Percentiles rank a stretch among this genome's conserved stretches.
Evolutionary conservation across 37 sponge, comb jelly and placozoan species (phyloP).

Genomic region (Cladorhizidae sp.): DNA sequence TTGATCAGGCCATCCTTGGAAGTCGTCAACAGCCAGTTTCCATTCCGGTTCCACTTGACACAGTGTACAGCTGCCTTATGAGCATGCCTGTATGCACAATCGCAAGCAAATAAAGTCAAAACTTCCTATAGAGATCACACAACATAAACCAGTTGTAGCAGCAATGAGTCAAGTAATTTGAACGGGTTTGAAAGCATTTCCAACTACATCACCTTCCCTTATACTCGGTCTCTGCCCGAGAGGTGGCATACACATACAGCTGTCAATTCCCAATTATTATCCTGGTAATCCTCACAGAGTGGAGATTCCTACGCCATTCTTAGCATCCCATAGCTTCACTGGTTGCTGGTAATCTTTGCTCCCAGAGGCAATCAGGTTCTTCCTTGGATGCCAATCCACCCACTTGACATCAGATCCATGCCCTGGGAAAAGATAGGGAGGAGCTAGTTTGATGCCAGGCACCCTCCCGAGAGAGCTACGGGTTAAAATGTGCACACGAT

Average conservation of each 20-base stretch:
- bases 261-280: no score
- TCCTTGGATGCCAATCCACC: slow-evolving; percentile 95
- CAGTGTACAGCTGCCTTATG: slow-evolving; percentile 90
- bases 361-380: slow-evolving; percentile 87
- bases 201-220: no score
- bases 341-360: slow-evolving; percentile 97
- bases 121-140: no score
- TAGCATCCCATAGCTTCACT: slow-evolving; percentile 96
- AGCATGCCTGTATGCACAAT: slow-evolving; percentile 73
- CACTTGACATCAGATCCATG: slow-evolving; percentile 97
- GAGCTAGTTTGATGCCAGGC: not conserved
- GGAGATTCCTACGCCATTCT: slow-evolving; percentile 78
- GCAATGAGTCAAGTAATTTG: no score
- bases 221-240: no score
- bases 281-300: slow-evolving; percentile 69
- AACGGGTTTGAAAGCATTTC: no score
- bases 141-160: no score
- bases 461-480: no score
- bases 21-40: slow-evolving; percentile 93
- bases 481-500: not conserved
- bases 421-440: slow-evolving; percentile 44
- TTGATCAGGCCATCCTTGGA: slow-evolving; percentile 93
- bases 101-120: no score
- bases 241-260: no score
- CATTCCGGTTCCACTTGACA: slow-evolving; percentile 92